Percentiles rank a stretch among this genome's conserved stretches.
Conservation (phyloP, 1,140 invertebrate genomes). For the Aradophagus sp. region DNA sequence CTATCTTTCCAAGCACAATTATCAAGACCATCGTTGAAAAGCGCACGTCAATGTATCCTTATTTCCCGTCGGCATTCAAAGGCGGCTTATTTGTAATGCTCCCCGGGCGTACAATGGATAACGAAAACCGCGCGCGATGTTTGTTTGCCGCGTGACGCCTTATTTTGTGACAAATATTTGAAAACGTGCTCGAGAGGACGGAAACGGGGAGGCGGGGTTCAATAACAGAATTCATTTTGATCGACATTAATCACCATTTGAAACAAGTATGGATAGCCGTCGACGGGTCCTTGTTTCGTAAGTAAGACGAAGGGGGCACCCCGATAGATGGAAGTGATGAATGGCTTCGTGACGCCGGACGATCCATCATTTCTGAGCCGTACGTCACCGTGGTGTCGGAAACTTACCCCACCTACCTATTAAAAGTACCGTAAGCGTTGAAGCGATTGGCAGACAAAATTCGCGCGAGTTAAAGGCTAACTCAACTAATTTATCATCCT, state of each 20-base stretch:
- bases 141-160: too few relatives aligned
- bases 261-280: constrained; percentile 72
- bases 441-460: constrained; percentile 66
- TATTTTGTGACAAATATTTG: too few relatives aligned
- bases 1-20: too few relatives aligned
- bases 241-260: constrained; percentile 75
- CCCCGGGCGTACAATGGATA: too few relatives aligned
- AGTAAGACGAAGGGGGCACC: constrained; percentile 72
- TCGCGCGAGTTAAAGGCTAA: constrained; percentile 70
- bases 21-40: too few relatives aligned
- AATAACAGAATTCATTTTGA: constrained; percentile 69
- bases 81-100: too few relatives aligned
- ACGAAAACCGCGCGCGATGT: too few relatives aligned
- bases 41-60: too few relatives aligned
- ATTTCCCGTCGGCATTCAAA: too few relatives aligned
- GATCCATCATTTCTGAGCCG: constrained; percentile 72
- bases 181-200: too few relatives aligned
- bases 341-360: constrained; percentile 71
- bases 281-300: constrained; percentile 71
- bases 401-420: constrained; percentile 54
- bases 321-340: constrained; percentile 75
- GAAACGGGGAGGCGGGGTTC: constrained; percentile 49
- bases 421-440: constrained; percentile 64
- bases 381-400: constrained; percentile 67
- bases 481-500: constrained; percentile 73